Evolutionary conservation across 2,113 vertebrate genomes (phyloP).

Genomic region (Oenanthe oenanthe): DNA sequence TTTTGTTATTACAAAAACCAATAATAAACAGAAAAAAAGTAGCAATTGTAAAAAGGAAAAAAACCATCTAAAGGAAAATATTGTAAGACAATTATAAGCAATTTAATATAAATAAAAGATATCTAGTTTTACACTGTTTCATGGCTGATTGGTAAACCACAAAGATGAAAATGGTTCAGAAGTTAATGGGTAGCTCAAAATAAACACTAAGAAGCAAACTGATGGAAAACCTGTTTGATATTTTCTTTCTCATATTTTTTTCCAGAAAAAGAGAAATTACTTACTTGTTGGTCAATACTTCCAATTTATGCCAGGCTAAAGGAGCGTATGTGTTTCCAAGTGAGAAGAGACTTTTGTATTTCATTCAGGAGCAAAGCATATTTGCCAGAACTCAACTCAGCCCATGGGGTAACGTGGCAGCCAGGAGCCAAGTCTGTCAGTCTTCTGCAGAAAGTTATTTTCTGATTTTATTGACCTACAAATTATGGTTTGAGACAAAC

Average conservation of each 20-base stretch:
- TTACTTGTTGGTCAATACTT: neutral
- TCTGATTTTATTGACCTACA: neutral
- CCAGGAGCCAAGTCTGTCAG: neutral
- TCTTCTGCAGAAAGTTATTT: neutral
- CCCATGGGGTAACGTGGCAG: neutral
- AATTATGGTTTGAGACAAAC: neutral
- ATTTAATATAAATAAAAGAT: neutral
- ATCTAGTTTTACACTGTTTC: neutral
- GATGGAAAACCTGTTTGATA: neutral
- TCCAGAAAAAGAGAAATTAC: neutral
- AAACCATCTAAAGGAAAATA: neutral
- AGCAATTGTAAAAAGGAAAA: neutral
- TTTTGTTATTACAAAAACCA: neutral
- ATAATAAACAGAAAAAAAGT: neutral
- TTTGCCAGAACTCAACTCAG: neutral
- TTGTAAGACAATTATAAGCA: neutral
- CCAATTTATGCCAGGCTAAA: neutral
- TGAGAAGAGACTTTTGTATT: neutral
- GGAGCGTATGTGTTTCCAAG: neutral
- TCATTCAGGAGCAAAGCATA: neutral
- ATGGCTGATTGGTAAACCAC: neutral
- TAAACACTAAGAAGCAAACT: neutral
- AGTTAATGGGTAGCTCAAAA: neutral
- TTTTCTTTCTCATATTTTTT: neutral
- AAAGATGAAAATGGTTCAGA: neutral